Evolutionary conservation across 2,797 vertebrate genomes (phyloP).

Genomic region (Simalia tracyae): DNA sequence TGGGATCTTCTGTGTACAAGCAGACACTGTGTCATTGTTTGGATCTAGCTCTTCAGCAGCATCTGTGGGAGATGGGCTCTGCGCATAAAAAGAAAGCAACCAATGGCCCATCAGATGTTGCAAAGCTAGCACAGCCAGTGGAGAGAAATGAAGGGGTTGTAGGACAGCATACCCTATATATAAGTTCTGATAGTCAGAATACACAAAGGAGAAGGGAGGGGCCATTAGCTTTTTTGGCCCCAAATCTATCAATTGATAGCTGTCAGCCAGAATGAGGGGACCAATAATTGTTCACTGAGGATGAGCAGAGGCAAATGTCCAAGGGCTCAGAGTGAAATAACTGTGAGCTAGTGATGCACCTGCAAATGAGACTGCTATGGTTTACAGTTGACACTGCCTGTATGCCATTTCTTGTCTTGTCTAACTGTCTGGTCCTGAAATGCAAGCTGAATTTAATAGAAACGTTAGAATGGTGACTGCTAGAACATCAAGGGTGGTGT

Average conservation of each 20-base stretch:
- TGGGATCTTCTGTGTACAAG: not conserved
- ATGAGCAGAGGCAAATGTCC: not conserved
- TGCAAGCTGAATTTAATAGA: not conserved
- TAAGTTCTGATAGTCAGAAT: not conserved
- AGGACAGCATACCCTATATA: no score
- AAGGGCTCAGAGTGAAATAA: not conserved
- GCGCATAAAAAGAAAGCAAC: not conserved
- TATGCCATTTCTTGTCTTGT: not conserved
- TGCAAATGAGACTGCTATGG: not conserved
- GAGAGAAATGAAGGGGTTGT: not conserved
- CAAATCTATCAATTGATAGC: not conserved
- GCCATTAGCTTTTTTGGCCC: not conserved
- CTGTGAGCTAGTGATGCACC: not conserved
- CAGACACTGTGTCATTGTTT: not conserved
- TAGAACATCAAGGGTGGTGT: not conserved
- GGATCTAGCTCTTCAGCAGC: not conserved
- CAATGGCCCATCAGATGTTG: not conserved
- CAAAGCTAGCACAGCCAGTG: not conserved
- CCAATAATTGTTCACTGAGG: not conserved
- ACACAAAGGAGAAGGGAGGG: no score
- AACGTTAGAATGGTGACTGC: not conserved
- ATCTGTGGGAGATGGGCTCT: not conserved
- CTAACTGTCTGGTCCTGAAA: not conserved
- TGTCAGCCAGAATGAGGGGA: not conserved
- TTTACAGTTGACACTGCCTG: not conserved